Conservation (phyloP, 2,113 vertebrate species). For the Laterallus jamaicensis region DNA sequence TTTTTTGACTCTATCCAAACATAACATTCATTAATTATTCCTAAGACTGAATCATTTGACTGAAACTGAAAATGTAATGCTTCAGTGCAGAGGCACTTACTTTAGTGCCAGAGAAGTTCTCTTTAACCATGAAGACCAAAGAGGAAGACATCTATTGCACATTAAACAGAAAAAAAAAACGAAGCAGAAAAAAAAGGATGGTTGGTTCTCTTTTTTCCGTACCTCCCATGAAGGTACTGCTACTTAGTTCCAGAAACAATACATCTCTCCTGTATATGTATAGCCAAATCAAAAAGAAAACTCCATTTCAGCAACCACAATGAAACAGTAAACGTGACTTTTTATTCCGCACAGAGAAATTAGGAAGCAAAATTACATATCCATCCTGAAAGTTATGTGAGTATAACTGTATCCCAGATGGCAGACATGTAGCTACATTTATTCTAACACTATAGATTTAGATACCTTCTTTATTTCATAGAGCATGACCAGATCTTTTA, state of each 20-base stretch:
- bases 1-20: not conserved
- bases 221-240: not conserved
- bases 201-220: not conserved
- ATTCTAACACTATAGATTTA: not conserved
- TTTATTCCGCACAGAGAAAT: not conserved
- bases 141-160: not conserved
- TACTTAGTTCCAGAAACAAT: not conserved
- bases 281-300: not conserved
- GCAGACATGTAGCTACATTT: not conserved
- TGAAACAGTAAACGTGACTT: not conserved
- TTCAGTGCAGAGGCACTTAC: not conserved
- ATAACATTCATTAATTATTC: not conserved
- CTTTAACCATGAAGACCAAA: not conserved
- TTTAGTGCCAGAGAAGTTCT: not conserved
- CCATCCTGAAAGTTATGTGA: not conserved
- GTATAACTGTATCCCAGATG: not conserved
- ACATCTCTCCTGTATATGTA: not conserved
- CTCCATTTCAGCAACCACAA: not conserved
- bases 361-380: not conserved
- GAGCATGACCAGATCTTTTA: not conserved
- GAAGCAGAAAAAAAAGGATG: too few species aligned
- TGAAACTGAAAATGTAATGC: not conserved
- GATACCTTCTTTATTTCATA: not conserved
- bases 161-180: not conserved
- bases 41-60: not conserved